Evolutionary conservation across 2,888 invertebrate species (phyloP).

Genomic region (Leptura quadrifasciata): DNA sequence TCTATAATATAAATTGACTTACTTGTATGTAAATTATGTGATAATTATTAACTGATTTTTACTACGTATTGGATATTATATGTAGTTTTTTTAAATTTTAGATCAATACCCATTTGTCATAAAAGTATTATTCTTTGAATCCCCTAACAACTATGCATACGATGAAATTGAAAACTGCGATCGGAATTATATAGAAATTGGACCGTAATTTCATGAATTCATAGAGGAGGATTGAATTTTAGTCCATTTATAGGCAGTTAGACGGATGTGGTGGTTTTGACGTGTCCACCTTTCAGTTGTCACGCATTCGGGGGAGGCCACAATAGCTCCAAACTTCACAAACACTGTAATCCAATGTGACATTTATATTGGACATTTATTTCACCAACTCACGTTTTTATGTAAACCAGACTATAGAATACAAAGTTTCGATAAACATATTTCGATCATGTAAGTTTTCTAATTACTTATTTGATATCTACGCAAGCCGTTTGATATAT

Average conservation of each 20-base stretch:
- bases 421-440: not conserved
- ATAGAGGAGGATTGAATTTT: constrained; percentile 57
- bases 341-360: constrained; percentile 61
- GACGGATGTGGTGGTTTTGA: constrained; percentile 61
- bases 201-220: constrained; percentile 51
- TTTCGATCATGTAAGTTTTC: not conserved
- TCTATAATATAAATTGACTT: no score
- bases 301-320: constrained; percentile 49
- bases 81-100: no score
- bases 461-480: not conserved
- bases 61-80: no score
- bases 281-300: constrained; percentile 57
- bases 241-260: constrained; percentile 59
- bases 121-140: no score
- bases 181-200: constrained; percentile 41
- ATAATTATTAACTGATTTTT: no score
- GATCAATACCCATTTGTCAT: no score
- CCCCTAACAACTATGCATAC: not conserved
- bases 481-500: not conserved
- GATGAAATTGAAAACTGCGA: constrained; percentile 10
- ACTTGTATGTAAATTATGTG: no score
- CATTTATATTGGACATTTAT: constrained; percentile 63
- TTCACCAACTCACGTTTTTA: constrained; percentile 43
- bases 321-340: constrained; percentile 60
- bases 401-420: not conserved